Base-by-base conservation (phyloP, 1,140 invertebrate genomes). In the Andrena cerasifolii region DNA sequence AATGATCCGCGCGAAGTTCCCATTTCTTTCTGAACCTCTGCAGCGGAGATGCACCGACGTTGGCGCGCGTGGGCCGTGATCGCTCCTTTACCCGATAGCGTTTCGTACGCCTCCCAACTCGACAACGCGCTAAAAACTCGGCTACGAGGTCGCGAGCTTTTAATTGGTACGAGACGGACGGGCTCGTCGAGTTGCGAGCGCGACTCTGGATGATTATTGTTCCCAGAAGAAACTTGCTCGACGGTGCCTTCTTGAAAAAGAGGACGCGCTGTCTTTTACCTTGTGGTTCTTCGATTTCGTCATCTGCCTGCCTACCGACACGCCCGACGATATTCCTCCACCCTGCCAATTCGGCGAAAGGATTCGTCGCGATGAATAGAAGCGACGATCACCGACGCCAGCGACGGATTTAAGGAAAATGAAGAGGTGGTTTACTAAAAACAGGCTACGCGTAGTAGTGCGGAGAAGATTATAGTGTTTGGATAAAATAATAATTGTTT, bases 131-230 rank as follows among this genome's bases (percentile, higher is more conserved):
- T 74, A 74, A 65, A 18, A 56, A 26, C 36, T 56, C 59, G 5
- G 18, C 24, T 45, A 45, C 21, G 40, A 78, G 56, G 40, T 49
- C 8, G 36, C n/a, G n/a, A n/a, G n/a, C 5, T 8, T 54, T 56
- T 62, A 24, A 77, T 77, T 43, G 68, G 28, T 62, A 63, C 28
- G 45, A 47, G 40, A 71, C 47, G 67, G 70, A 79, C 54, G 47
- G 47, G 26, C 79, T 79, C 36, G 76, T 79, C 70, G 61, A 73
- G 63, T 62, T 73, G 65, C 47, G 68, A 79, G 77, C 21, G 43
- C 26, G 6, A 66, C 40, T 49, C 31, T 33, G 21, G 49, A 56
- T 61, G 24, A 67, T 74, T 63, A 40, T 75, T 76, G 72, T 79
- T 79, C 63, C 78, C 78, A 76, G 33, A 65, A 62, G 36, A 77